Base-by-base conservation (phyloP, 1,140 invertebrate genomes). In the Halotydeus destructor region DNA sequence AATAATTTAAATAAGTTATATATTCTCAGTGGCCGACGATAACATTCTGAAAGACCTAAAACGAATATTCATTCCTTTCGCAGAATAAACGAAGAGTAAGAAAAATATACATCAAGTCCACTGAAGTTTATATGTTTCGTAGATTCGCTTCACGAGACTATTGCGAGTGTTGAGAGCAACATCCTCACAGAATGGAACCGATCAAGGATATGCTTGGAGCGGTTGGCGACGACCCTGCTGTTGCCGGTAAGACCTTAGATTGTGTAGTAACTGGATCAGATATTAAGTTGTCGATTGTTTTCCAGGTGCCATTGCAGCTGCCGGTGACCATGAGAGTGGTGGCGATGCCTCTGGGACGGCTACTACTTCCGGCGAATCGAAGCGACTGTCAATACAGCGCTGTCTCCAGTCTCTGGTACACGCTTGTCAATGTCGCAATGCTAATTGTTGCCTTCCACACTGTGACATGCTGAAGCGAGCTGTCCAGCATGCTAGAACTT, bases 401-500 rank as follows among this genome's bases (percentile, higher is more conserved):
- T 98, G 91, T 61, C 97, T 98, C 53, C 83, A 91, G 55, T 93
- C 83, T 3, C 63, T 99, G 64, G 86, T 97, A 37, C 93, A 99
- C 63, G 89, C 93, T 25, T 71, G 69, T 55, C 84, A 91, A 60
- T 98, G 91, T 61, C 72, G 88, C 57, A 89, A 99, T 62, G 91
- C 91, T 36, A 98, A 98, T 62, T 99, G 93, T 63, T 72, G 88
- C 36, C 63, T 93, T 47, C 78, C 82, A 8, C 88, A 83, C 49
- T 99, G 93, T 64, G 78, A 85, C 60, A 96, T 91, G 66, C 97
- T 99, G 91, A 97, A 97, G 65, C 71, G 85, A 43, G 86, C 98
- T 28, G 85, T 98, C 2, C 74, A 75, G 41, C 93, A 98, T 62
- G 93, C 91, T 1, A 94, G 89, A 66, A 51, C 53, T 47, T 99